Evolutionary conservation across 2,113 vertebrate genomes (phyloP).

Genomic region (Sardina pilchardus): DNA sequence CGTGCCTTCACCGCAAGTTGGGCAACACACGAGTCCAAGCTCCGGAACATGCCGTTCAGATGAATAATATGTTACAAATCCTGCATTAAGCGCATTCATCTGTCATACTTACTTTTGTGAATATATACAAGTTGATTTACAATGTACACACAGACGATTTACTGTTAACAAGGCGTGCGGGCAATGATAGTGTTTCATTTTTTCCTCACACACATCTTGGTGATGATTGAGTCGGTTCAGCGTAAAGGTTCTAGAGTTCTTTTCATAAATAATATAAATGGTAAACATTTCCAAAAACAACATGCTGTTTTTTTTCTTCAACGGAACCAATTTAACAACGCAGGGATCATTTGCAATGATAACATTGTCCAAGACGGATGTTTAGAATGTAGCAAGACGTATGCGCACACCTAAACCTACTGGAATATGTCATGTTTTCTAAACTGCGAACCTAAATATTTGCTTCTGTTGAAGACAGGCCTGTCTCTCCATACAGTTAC

Average conservation of each 20-base stretch:
- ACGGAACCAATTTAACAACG: constrained; percentile 23
- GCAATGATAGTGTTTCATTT: background rate
- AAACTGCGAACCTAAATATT: constrained; percentile 41
- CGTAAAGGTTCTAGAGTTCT: background rate
- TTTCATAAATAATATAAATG: constrained; percentile 3
- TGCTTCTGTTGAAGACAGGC: constrained; percentile 31
- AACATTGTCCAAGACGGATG: constrained; percentile 37
- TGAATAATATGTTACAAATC: constrained; percentile 4
- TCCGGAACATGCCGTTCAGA: background rate
- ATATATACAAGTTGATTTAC: constrained; percentile 20
- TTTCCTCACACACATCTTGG: background rate
- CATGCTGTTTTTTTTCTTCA: background rate
- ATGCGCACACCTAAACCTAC: constrained; percentile 32
- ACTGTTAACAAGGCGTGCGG: background rate
- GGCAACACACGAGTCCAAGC: background rate
- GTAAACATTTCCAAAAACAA: constrained; percentile 2
- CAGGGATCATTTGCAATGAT: constrained; percentile 30
- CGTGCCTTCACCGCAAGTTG: background rate
- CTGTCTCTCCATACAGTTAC: background rate
- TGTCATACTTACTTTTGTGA: constrained; percentile 18
- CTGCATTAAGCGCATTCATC: constrained; percentile 7
- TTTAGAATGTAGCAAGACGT: constrained; percentile 30
- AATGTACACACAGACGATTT: background rate
- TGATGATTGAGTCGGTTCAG: constrained; percentile 7
- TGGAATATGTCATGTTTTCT: constrained; percentile 39